A percentile compares a stretch with the other conserved stretches of the same genome.
Conservation (phyloP, 2,888 invertebrate species). For the Drosophila nigricruria region DNA sequence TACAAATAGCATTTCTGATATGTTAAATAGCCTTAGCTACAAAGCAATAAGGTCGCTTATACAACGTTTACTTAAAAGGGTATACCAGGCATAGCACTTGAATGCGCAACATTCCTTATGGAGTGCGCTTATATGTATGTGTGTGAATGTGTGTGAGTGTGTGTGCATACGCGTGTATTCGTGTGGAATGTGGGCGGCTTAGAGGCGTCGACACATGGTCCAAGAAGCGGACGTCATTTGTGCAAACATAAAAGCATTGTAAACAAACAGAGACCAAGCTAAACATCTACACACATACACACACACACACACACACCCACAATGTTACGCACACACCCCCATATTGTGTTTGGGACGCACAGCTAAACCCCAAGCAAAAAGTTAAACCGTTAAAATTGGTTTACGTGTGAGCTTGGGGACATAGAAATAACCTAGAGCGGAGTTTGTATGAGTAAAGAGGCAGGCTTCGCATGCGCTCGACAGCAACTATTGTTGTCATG, state of each 20-base stretch:
- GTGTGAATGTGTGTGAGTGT: not conserved
- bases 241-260: slow-evolving; percentile 82
- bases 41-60: not conserved
- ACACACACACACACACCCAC: slow-evolving; percentile 13
- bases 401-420: slow-evolving; percentile 61
- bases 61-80: slow-evolving; percentile 24
- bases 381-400: slow-evolving; percentile 81
- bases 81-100: slow-evolving; percentile 50
- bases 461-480: slow-evolving; percentile 23
- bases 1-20: not conserved
- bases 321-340: not conserved
- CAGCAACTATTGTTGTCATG: slow-evolving; percentile 58
- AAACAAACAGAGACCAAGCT: slow-evolving; percentile 75
- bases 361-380: slow-evolving; percentile 61
- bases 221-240: slow-evolving; percentile 70
- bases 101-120: slow-evolving; percentile 52
- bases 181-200: not conserved
- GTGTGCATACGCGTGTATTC: not conserved
- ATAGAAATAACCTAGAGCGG: slow-evolving; percentile 20
- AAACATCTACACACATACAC: slow-evolving; percentile 36
- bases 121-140: not conserved
- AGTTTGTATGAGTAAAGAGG: not conserved
- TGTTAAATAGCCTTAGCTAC: not conserved
- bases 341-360: not conserved
- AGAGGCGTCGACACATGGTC: slow-evolving; percentile 41